These are phyloP conservation scores for Keiferia lycopersicella DNA, from an alignment of 2,888 invertebrate species.

Conservation along the genomic window DNA sequence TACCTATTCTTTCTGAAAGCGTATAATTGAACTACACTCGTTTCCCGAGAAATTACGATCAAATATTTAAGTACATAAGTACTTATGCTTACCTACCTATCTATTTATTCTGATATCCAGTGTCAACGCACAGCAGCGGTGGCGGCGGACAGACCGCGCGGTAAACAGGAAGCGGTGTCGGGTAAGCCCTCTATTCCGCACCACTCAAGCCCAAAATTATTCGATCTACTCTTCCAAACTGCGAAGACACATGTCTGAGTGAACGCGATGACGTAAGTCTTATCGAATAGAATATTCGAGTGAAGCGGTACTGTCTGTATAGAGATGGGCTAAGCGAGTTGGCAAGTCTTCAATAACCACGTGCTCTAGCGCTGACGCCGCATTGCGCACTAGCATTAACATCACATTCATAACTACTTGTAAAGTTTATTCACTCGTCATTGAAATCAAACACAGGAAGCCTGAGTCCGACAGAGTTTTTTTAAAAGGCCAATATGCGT, in stretches of 20 bases:
- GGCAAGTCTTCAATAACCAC: conserved; percentile 72
- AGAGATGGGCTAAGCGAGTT: conserved; percentile 46
- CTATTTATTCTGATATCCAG: conserved; percentile 38
- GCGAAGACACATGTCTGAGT: conserved; percentile 25
- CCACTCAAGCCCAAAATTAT: conserved; percentile 25
- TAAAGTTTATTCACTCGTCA: conserved; percentile 25
- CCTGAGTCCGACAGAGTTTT: conserved; percentile 7
- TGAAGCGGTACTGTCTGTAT: conserved; percentile 24
- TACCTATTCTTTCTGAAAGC: too few relatives aligned
- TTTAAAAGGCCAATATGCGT: conserved; percentile 13
- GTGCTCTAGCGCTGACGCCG: conserved; percentile 46
- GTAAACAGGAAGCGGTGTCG: conserved; percentile 73
- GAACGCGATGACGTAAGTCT: conserved; percentile 29
- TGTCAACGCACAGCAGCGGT: conserved; percentile 42
- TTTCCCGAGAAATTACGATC: background rate
- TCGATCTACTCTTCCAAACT: conserved; percentile 26
- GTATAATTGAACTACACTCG: too few relatives aligned
- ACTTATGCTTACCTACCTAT: too few relatives aligned
- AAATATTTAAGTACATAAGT: conserved; percentile 2
- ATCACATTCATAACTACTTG: conserved; percentile 24
- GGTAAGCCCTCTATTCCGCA: conserved; percentile 40
- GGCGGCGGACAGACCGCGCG: conserved; percentile 49
- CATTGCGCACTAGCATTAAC: conserved; percentile 39
- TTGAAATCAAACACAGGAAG: conserved; percentile 29
- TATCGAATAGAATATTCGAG: conserved; percentile 31